Evolutionary conservation across 2,888 invertebrate genomes (phyloP), one percentile per base, ranked within the genome.

Genomic region (Athripsodes cinereus): DNA sequence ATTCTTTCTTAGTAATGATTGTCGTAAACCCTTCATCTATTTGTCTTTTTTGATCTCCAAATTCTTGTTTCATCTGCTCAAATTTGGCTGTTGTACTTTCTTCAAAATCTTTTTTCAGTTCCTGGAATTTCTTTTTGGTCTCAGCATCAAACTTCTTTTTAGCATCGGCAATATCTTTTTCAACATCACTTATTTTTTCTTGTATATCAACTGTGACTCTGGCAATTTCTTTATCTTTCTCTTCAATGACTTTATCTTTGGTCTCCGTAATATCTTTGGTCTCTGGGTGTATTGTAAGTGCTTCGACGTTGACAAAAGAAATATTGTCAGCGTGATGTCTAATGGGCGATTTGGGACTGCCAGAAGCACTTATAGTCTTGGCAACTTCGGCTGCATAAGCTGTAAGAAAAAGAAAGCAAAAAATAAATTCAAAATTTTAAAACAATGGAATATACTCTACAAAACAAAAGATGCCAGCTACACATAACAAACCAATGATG

Each of bases 1-100:
- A 77, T 69, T 77, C 76, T 68, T 79, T 79, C 59, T 79, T 81
- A 54, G 80, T 75, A 65, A 81, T 69, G 63, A 79, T 72, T 44
- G 75, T 78, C 53, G 70, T 71, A 13, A 55, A 26, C 11, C 31
- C 48, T 10, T 58, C 53, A 16, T 56, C 48, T 13, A 31, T 59
- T 35, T 64, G 59, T 46, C 61, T 60, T 11, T 50, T 44, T 8
- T 51, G 40, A 18, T 58, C 60, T 21, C 3, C 31, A 19, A 64
- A 62, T 10, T 57, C 63, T 57, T 62, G 55, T 53, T 64, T 63
- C 50, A 62, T 62, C 19, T 62, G 59, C 55, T 62, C 59, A 20
- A 62, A 58, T 31, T 64, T 62, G 8, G 53, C 59, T 2, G 60
- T 59, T 19, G 63, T 63, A 8, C 52, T 52, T 49, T 62, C 62